phyloP scores from a whole-genome alignment of 2,888 invertebrate genomes.

The Agrotis exclamationis region DNA sequence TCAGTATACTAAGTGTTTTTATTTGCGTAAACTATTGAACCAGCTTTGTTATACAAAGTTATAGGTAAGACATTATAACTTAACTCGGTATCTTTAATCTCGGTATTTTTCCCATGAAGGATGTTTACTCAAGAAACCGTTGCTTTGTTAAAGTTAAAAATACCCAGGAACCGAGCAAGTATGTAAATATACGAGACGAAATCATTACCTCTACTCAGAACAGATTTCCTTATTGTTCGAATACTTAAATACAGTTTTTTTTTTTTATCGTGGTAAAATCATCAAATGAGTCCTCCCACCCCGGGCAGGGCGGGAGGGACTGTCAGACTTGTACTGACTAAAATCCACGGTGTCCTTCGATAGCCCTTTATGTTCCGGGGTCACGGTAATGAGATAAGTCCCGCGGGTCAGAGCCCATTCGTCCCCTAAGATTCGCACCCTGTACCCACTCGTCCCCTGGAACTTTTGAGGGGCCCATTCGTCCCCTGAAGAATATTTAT shows the following conservation, averaged over 20 bases:
- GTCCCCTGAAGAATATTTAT: too few species aligned
- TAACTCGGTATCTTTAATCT: not conserved
- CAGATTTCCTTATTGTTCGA: slow-evolving; percentile 26
- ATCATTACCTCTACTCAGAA: slow-evolving; percentile 4
- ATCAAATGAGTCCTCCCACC: too few species aligned
- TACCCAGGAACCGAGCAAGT: slow-evolving; percentile 25
- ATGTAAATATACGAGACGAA: slow-evolving; percentile 30
- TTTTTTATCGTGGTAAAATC: too few species aligned
- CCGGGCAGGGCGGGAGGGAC: too few species aligned
- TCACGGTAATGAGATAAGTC: too few species aligned
- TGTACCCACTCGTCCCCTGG: too few species aligned
- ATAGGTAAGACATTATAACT: not conserved
- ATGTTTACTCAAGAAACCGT: slow-evolving; percentile 17
- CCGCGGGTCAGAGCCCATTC: too few species aligned
- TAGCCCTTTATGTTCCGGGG: too few species aligned
- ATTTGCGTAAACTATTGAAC: not conserved
- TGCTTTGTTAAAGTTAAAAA: slow-evolving; percentile 30
- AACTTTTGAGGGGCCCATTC: too few species aligned
- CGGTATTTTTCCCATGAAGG: not conserved
- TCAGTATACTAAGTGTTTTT: not conserved
- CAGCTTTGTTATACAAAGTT: not conserved
- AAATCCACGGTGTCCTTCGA: too few species aligned
- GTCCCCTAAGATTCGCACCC: too few species aligned
- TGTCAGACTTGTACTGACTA: too few species aligned
- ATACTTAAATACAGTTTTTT: not conserved